Evolutionary conservation across 2,797 vertebrate species (phyloP).

Genomic region (Manis pentadactyla): DNA sequence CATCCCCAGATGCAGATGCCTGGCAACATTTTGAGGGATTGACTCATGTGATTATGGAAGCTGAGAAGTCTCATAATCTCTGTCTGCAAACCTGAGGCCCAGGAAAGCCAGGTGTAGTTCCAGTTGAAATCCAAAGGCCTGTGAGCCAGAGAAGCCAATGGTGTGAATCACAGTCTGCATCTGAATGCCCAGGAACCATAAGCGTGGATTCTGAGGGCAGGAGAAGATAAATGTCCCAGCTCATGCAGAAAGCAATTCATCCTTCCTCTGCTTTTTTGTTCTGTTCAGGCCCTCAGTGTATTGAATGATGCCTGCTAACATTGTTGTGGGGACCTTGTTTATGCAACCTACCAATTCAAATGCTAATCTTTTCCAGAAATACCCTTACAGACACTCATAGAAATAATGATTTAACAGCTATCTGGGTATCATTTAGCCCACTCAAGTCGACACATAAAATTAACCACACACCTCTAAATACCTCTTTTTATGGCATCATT

Average conservation of each 20-base stretch:
- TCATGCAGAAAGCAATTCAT: neutral
- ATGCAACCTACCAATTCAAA: neutral
- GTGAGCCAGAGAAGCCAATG: neutral
- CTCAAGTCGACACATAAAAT: neutral
- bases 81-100: neutral
- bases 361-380: neutral
- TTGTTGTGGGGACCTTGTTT: neutral
- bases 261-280: neutral
- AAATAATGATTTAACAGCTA: neutral
- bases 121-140: neutral
- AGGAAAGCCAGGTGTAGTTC: neutral
- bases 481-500: neutral
- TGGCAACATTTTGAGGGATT: neutral
- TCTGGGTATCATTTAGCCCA: neutral
- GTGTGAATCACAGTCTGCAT: neutral
- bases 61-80: neutral
- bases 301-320: neutral
- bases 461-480: neutral
- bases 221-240: neutral
- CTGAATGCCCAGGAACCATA: neutral
- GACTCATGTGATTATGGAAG: neutral
- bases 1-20: too few relatives aligned
- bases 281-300: neutral
- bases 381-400: neutral
- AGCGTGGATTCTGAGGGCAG: neutral